Evolutionary conservation across 2,888 invertebrate genomes (phyloP), one percentile per base, ranked within the genome.

Genomic region (Chloroclystis v-ata): DNA sequence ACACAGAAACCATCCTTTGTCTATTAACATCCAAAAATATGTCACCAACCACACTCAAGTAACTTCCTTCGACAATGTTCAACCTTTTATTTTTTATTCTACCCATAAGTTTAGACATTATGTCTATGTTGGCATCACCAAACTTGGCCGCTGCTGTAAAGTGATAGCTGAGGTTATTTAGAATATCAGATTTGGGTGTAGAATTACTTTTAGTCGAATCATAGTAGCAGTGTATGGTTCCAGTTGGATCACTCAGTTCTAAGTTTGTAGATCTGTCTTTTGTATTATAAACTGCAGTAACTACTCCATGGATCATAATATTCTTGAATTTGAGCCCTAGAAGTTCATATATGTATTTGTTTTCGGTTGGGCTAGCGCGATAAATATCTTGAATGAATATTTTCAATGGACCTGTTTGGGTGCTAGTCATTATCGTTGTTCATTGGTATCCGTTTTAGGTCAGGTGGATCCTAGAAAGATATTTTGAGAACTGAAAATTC

Each of bases 381-480:
- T 71, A 85, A 43, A 85, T 69, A 48, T 87, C 87, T 69, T 86
- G 87, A 29, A 86, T 75, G 59, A 79, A 84, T 2, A 86, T 41
- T 59, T 87, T 87, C 12, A 86, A 9, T 0, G 85, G 85, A 38
- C 62, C 65, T 32, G 52, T 69, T 65, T 79, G 77, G 16, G 44
- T 47, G 40, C 47, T 46, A 37, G 35, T 52, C 49, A 43, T 44
- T 14, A 24, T 4, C 14, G 37, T 7, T 37, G n/a, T 26, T 47
- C 13, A 16, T 14, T 6, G 8, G 32, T 32, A 14, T 32, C 14
- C 5, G 16, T 32, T 14, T 14, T 0, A 14, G 12, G 14, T 32
- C 20, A 20, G 2, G 20, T 20, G 2, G 5, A 5, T 20, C 3
- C 2, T 20, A 20, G 20, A 20, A 8, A 26, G 6, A 8, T 1